Percentiles rank a stretch among this genome's conserved stretches.
phyloP scores from a whole-genome alignment of 2,797 vertebrate species.

The Pangasius macronema region DNA sequence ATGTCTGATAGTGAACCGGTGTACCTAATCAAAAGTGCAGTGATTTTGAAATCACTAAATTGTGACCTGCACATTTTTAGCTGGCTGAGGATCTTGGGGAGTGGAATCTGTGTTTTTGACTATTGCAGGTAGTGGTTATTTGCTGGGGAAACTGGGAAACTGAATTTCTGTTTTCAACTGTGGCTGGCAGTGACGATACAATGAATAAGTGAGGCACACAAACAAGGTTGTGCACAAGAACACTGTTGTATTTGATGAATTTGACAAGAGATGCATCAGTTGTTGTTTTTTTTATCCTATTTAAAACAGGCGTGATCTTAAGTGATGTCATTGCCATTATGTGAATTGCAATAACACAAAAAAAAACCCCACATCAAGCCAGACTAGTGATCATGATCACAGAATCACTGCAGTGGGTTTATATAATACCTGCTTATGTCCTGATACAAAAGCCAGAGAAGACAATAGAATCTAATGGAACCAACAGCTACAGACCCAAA shows the following conservation, averaged over 20 bases:
- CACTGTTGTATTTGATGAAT: neutral
- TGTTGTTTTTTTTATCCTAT: neutral
- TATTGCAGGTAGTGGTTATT: too few relatives aligned
- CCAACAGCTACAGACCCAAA: neutral
- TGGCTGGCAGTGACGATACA: neutral
- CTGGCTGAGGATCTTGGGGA: neutral
- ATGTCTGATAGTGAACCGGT: neutral
- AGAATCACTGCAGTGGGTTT: neutral
- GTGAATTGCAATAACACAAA: neutral
- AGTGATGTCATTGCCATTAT: neutral
- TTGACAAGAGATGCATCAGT: neutral
- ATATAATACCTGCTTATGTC: neutral
- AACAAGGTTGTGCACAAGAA: neutral
- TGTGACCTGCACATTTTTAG: neutral
- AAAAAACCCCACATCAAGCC: neutral
- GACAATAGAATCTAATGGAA: neutral
- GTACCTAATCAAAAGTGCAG: neutral
- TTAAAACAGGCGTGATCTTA: neutral
- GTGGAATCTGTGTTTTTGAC: neutral
- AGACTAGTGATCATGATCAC: neutral
- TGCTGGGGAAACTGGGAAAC: neutral
- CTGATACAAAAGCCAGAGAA: neutral
- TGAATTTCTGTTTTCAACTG: neutral
- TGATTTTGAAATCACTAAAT: neutral
- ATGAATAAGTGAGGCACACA: neutral